Evolutionary conservation across 2,113 vertebrate genomes (phyloP), one percentile per base, ranked within the genome.

Genomic region (Daphoenositta chrysoptera): DNA sequence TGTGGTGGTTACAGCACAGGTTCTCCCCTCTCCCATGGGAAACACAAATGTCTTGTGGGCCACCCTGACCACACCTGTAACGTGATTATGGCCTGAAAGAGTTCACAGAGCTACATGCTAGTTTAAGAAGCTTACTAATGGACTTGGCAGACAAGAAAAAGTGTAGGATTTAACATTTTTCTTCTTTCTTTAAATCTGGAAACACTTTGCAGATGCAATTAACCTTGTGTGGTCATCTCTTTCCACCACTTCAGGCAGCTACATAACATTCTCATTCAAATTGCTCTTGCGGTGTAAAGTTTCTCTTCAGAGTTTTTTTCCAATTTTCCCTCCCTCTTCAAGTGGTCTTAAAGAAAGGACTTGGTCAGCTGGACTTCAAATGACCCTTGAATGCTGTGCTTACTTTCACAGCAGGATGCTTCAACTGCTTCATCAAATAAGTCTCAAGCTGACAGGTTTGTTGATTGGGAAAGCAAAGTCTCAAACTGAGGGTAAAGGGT

Each of bases 351-450:
- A 92, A 92, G 92, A 73, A 90, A 81, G 69, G 57, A 75, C 69
- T 83, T 86, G 93, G 76, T 81, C 75, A 90, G 31, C 60, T 95
- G 93, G 96, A 96, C 94, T 97, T 94, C 64, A 86, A 87, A 94
- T 94, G 96, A 97, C 96, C 96, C 93, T 84, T 95, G 93, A 97
- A 90, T 70, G 83, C 76, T 86, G 60, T 35, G 83, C 90, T 92
- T 89, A 81, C 51, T 90, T 83, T 94, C 94, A 75, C 94, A 94
- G 96, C 85, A 82, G 94, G 93, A 81, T 58, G 60, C 86, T 81
- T 75, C 76, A 92, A 89, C 90, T 93, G 96, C 94, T 95, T 90
- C 83, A 92, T 94, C 96, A 90, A 87, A 26, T 96, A 83, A 94
- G 83, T 68, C 88, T 96, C 96, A 96, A 96, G 69, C 44, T 82